Evolutionary conservation across 1,140 invertebrate species (phyloP), one percentile per base, ranked within the genome.

Genomic region (Colletes latitarsis): DNA sequence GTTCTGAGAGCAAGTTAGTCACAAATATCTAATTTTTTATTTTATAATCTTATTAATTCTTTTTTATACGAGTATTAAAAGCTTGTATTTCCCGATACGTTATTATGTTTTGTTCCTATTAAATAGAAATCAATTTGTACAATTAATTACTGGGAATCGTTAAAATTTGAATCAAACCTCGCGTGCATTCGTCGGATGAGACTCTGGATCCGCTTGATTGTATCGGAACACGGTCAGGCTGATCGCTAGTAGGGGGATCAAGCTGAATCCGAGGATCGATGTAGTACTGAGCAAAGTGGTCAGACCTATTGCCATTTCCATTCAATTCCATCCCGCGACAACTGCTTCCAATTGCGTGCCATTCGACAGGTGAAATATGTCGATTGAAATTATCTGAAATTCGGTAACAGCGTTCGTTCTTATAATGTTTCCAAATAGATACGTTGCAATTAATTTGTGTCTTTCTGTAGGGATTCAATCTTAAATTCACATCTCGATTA

Each of bases 201-300:
- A 96, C 92, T 98, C 97, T 67, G 97, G 97, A 93, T 98, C 97
- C 77, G 95, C 94, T 84, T 94, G 95, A 88, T 96, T 95, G 93
- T 98, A 98, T 87, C 96, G 95, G 93, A 97, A 96, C 90, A 96
- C 96, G 70, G 97, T 96, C 86, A 98, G 94, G 62, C 96, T 96
- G 70, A 97, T 95, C 68, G 96, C 96, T 87, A 97, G 93, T 69
- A 98, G 94, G 80, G 97, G 96, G 85, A 98, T 95, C 88, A 98
- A 94, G 82, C 96, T 95, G 90, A 96, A 94, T 69, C 96, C 94
- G 80, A 96, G 93, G 81, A 94, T 79, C 17, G 94, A 93, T 77
- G 94, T 93, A 6, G 92, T 91, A 30, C 91, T 89, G 21, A 90
- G 83, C 53, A 92, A 85, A 66, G 83, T 89, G 52, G 91, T 81